These are phyloP conservation scores for Trididemnum clinides DNA, from an alignment of 23 tunicate species.

Conservation along the genomic window DNA sequence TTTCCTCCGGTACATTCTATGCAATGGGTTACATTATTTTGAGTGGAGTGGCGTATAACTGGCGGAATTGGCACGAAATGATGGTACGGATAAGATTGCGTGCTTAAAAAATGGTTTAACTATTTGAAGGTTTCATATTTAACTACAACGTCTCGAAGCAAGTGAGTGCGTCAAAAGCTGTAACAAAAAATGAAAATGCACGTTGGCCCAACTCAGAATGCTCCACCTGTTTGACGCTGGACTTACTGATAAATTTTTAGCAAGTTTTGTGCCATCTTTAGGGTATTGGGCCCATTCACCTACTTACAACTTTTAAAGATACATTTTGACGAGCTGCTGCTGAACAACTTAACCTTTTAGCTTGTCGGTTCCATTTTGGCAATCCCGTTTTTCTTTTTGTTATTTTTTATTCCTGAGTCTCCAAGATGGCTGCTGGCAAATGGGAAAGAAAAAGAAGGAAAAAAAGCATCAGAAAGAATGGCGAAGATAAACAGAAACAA, in stretches of 20 bases:
- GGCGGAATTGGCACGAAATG: slow-evolving; percentile 53
- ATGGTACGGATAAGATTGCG: slow-evolving; percentile 33
- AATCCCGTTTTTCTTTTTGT: not conserved
- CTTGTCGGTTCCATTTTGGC: not conserved
- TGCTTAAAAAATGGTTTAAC: no score
- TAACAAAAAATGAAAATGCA: no score
- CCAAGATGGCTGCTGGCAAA: slow-evolving; percentile 44
- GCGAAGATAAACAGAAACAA: not conserved
- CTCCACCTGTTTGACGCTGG: no score
- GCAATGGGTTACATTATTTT: slow-evolving; percentile 47
- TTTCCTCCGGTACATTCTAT: slow-evolving; percentile 24
- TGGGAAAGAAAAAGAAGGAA: slow-evolving; percentile 6
- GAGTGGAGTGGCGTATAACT: slow-evolving; percentile 37
- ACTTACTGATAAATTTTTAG: no score
- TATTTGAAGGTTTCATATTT: no score
- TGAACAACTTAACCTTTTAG: slow-evolving; percentile 1
- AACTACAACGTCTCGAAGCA: no score
- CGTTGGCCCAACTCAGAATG: no score
- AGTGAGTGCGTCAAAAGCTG: no score
- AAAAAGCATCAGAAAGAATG: not conserved
- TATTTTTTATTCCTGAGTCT: slow-evolving; percentile 33
- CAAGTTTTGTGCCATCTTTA: no score
- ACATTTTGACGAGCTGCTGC: no score
- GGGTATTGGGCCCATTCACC: no score
- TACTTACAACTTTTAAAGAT: no score